These are phyloP conservation scores for Aphelenchoides fujianensis DNA, from an alignment of 1,140 invertebrate species.

Conservation along the genomic window DNA sequence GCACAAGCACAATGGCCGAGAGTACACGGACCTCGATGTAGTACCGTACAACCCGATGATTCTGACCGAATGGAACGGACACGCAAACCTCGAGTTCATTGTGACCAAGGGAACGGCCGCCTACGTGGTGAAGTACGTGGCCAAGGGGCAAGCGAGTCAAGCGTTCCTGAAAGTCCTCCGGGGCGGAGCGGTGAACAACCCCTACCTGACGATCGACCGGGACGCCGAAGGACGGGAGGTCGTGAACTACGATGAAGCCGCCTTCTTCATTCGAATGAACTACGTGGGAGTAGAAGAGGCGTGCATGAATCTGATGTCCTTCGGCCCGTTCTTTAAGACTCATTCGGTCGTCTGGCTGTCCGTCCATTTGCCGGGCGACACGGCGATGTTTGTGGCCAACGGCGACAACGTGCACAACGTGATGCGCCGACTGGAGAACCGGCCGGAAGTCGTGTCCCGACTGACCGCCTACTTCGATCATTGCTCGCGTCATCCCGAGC, in stretches of 20 bases:
- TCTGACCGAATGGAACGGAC: conserved; percentile 64
- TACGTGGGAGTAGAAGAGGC: neutral
- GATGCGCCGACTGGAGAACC: neutral
- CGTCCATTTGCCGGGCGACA: neutral
- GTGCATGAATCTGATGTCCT: neutral
- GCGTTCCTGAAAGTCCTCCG: conserved; percentile 14
- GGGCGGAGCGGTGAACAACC: neutral
- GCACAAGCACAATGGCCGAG: neutral
- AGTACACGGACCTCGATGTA: conserved; percentile 65
- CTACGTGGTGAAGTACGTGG: conserved; percentile 63
- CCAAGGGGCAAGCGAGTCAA: conserved; percentile 63
- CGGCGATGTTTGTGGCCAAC: neutral
- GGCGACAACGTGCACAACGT: neutral
- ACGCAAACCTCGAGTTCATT: conserved; percentile 66
- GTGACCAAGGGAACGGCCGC: conserved; percentile 66
- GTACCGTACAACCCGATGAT: conserved; percentile 67
- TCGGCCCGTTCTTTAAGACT: neutral
- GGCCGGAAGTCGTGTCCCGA: neutral
- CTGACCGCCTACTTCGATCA: conserved; percentile 3
- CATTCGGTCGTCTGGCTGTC: neutral
- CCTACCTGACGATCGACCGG: neutral
- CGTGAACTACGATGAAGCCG: neutral
- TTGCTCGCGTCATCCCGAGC: neutral
- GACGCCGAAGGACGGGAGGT: too few relatives aligned
- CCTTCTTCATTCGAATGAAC: neutral